Evolutionary conservation across 1,140 invertebrate species (phyloP), one percentile per base, ranked within the genome.

Genomic region (Tenebrio molitor): DNA sequence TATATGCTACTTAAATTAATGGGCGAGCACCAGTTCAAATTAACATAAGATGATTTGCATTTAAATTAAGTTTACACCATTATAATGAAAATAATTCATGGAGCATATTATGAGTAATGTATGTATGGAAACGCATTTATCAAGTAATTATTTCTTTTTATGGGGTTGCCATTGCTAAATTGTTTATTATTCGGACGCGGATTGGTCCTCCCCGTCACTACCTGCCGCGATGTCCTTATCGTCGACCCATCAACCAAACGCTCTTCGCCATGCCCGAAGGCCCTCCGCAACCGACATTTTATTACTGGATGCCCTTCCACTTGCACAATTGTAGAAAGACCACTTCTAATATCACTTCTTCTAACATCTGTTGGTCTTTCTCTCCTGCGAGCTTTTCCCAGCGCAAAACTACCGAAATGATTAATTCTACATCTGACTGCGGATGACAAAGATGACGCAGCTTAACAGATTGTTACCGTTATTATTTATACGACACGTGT

Each of bases 41-140:
- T 83, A 83, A 82, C 81, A 83, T 83, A 83, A 81, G 80, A 79
- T 77, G 75, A 83, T 83, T 83, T 82, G 81, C 81, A 83, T 83
- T 83, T 83, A 83, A 80, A 83, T 83, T 82, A 76, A 79, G 80
- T 80, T 82, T 82, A 80, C 80, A 82, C 80, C 80, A 81, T 80
- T 79, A 81, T 81, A 77, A 81, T 79, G 78, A 81, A 79, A 81
- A 80, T 81, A 81, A 80, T 81, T 80, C 78, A 77, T 75, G 75
- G 71, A 70, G 74, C 72, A 73, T 76, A 77, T 74, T 77, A 71
- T 77, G 77, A 78, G 73, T 77, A 78, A 78, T 78, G 77, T 75
- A 68, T 73, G 71, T 74, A 75, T 74, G 69, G 71, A 73, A 74
- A 73, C 69, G 71, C 72, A 78, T 77, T 77, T 77, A 76, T 77